Percentiles rank a stretch among this genome's conserved stretches.
Evolutionary conservation across 2,797 vertebrate genomes (phyloP).

Genomic region (Eulemur mongoz): DNA sequence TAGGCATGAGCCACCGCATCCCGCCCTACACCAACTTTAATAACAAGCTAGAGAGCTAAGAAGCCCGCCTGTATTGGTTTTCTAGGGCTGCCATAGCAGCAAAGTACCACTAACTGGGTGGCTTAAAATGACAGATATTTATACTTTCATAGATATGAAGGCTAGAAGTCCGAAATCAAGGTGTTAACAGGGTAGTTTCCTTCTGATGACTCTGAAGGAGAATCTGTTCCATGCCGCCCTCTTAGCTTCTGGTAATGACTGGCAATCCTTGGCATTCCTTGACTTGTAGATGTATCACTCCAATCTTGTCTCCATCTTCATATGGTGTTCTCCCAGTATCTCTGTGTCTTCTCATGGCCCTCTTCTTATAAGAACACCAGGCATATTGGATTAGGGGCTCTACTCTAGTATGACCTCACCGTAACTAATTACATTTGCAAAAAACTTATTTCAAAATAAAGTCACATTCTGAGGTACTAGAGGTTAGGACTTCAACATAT

Average conservation of each 20-base stretch:
- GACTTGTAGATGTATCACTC: not conserved
- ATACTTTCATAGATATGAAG: not conserved
- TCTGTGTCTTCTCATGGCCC: not conserved
- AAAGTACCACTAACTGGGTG: not conserved
- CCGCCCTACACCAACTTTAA: not conserved
- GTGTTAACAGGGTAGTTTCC: not conserved
- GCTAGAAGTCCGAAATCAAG: not conserved
- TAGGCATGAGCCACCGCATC: not conserved
- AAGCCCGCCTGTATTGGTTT: not conserved
- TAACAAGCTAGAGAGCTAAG: not conserved
- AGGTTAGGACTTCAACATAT: not conserved
- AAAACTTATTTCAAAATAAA: not conserved
- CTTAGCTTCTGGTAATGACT: not conserved
- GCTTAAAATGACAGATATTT: not conserved
- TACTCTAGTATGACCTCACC: not conserved
- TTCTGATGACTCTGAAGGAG: not conserved
- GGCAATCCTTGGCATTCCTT: not conserved
- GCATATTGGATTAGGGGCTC: not conserved
- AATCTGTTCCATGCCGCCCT: not conserved
- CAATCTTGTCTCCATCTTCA: not conserved
- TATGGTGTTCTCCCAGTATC: no score
- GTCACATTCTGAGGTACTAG: not conserved
- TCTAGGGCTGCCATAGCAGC: not conserved
- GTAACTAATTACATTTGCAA: not conserved
- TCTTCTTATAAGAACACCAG: not conserved